Evolutionary conservation across 2,113 vertebrate species (phyloP), one percentile per base, ranked within the genome.

Genomic region (Alces alces): DNA sequence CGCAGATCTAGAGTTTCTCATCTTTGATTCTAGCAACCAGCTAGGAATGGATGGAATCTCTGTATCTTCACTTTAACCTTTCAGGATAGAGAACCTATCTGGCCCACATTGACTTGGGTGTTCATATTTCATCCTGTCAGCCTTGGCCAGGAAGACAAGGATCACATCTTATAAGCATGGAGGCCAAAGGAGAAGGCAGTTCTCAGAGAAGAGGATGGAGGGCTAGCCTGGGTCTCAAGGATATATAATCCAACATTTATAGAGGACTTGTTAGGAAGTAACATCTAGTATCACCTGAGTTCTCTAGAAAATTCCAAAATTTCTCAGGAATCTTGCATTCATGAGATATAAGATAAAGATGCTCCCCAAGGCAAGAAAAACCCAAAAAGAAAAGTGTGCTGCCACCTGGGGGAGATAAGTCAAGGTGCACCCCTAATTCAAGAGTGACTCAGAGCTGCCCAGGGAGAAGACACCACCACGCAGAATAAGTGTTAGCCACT

Each of bases 291-390:
- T 97, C 30, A 27, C 21, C 89, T 43, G 64, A 91, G 82, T 95
- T 96, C 76, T 93, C 76, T 87, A 43, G 39, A 95, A 94, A 50
- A 86, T 66, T 85, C 52, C 28, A 80, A 64, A 96, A 87, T 43
- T 92, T 84, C 58, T 92, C 47, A 25, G 50, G 50, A 80, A 90
- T 36, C 19, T 90, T 82, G 7, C 64, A 85, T 92, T 96, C 90
- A 33, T 23, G 52, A 30, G 7, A 39, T 64, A 14, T 33, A 85
- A 95, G 15, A 70, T 21, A 70, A 17, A 89, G 50, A 66, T 28
- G 7, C 17, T 61, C 30, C 19, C 54, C 27, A 64, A 76, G 55
- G 12, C 54, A 88, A 92, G 76, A 94, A 57, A 2, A 94, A 70
- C 27, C 54, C 73, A 86, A 70, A 60, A 84, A n/a, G 66, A 84